Percentiles rank a stretch among this genome's conserved stretches.
phyloP scores from a whole-genome alignment of 2,113 vertebrate species.

The Planiliza haematocheilus region DNA sequence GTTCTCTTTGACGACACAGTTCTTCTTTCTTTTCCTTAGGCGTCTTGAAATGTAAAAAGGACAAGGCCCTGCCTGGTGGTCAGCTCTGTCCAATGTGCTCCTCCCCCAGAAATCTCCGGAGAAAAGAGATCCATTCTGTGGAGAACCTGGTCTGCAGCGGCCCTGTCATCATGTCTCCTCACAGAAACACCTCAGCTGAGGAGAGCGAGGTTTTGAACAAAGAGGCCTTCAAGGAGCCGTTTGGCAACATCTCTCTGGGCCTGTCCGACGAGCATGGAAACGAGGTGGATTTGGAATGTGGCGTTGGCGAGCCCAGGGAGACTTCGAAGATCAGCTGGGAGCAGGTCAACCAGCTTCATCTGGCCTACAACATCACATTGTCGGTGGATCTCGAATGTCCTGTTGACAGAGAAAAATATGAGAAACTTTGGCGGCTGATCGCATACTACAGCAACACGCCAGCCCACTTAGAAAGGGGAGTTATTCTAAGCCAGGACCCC shows the following conservation, averaged over 20 bases:
- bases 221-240: constrained; percentile 72
- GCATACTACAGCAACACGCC: constrained; percentile 94
- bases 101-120: constrained; percentile 79
- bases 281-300: constrained; percentile 85
- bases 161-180: constrained; percentile 82
- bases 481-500: constrained; percentile 75
- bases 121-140: constrained; percentile 80
- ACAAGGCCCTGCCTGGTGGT: constrained; percentile 85
- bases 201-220: constrained; percentile 60
- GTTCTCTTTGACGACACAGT: not conserved
- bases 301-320: constrained; percentile 73
- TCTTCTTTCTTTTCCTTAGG: constrained; percentile 59
- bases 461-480: constrained; percentile 84
- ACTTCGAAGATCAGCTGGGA: constrained; percentile 79
- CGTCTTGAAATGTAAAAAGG: constrained; percentile 93
- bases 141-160: constrained; percentile 81
- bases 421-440: constrained; percentile 91
- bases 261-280: constrained; percentile 92
- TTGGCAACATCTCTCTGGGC: constrained; percentile 86
- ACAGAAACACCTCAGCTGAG: constrained; percentile 61
- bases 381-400: constrained; percentile 86
- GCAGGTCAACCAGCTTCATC: constrained; percentile 77
- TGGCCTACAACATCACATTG: constrained; percentile 84
- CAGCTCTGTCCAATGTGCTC: constrained; percentile 88
- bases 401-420: constrained; percentile 87